Evolutionary conservation across 1,140 invertebrate genomes (phyloP).

Genomic region (Drosophila watanabei): DNA sequence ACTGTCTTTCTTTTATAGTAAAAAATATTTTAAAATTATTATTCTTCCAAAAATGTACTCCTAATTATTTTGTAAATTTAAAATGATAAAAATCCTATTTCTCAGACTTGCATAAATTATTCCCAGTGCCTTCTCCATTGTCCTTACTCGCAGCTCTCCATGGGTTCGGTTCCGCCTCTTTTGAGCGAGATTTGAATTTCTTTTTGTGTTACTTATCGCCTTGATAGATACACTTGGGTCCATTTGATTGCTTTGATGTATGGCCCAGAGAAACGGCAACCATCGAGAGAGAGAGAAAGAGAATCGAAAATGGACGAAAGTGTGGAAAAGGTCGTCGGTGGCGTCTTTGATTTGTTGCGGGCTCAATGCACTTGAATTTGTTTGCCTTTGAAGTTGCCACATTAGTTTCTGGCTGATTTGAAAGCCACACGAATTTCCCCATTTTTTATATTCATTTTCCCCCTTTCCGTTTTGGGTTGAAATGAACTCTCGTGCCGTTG

Average conservation of each 20-base stretch:
- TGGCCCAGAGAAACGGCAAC: constrained; percentile 22
- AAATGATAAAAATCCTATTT: rapidly evolving
- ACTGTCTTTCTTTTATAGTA: rapidly evolving
- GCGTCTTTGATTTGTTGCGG: constrained; percentile 57
- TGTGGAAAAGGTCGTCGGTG: constrained; percentile 19
- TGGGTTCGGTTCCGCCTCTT: constrained; percentile 20
- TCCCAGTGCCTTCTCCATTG: background rate
- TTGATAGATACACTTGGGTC: constrained; percentile 62
- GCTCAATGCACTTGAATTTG: constrained; percentile 59
- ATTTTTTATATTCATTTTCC: background rate
- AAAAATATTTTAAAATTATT: background rate
- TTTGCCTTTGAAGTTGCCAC: constrained; percentile 54
- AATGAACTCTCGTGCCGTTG: constrained; percentile 21
- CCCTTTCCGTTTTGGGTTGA: background rate
- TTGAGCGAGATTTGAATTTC: constrained; percentile 64
- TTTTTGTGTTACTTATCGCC: constrained; percentile 62
- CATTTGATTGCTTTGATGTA: constrained; percentile 75
- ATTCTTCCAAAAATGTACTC: background rate
- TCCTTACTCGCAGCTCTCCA: background rate
- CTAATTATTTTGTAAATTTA: background rate
- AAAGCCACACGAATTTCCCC: constrained; percentile 17
- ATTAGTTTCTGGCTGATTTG: constrained; percentile 52
- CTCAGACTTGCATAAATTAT: background rate
- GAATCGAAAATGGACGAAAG: background rate
- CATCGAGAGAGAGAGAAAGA: background rate